A percentile compares a stretch with the other conserved stretches of the same genome.
Conservation (phyloP, 2,888 invertebrate species). For the Argyra leucocephala region DNA sequence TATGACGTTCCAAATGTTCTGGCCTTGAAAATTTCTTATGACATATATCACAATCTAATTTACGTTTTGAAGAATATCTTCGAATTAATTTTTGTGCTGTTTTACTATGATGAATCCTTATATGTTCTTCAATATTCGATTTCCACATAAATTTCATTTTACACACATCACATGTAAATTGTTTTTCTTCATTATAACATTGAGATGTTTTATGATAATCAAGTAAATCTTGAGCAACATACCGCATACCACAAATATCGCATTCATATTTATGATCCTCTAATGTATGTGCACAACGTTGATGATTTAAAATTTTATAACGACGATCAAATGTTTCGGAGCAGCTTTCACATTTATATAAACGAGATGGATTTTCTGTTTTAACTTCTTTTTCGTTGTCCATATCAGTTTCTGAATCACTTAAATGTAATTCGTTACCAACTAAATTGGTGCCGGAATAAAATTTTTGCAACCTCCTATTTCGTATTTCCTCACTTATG, state of each 20-base stretch:
- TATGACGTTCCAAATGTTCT: slow-evolving; percentile 56
- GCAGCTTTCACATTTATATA: slow-evolving; percentile 35
- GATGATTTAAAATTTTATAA: slow-evolving; percentile 36
- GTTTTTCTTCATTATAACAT: slow-evolving; percentile 35
- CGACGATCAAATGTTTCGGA: slow-evolving; percentile 32
- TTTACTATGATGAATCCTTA: slow-evolving; percentile 27
- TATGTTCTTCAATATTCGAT: slow-evolving; percentile 35
- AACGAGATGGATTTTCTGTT: slow-evolving; percentile 8
- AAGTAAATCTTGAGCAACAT: slow-evolving; percentile 47
- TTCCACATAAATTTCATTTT: slow-evolving; percentile 39
- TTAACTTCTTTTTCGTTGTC: slow-evolving; percentile 25
- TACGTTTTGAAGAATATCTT: slow-evolving; percentile 29
- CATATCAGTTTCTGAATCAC: slow-evolving; percentile 40
- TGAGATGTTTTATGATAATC: slow-evolving; percentile 46
- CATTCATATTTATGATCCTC: slow-evolving; percentile 48
- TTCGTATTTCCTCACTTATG: not conserved
- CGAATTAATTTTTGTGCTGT: not conserved
- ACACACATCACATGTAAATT: slow-evolving; percentile 34
- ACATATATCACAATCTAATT: slow-evolving; percentile 53
- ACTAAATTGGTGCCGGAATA: slow-evolving; percentile 34
- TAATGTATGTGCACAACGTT: slow-evolving; percentile 36
- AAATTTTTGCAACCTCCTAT: slow-evolving; percentile 22
- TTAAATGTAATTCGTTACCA: slow-evolving; percentile 36
- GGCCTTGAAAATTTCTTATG: slow-evolving; percentile 55
- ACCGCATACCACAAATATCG: slow-evolving; percentile 47